Percentiles rank a stretch among this genome's conserved stretches.
Conservation (phyloP, 2,113 vertebrate genomes). For the Centropus unirufus region DNA sequence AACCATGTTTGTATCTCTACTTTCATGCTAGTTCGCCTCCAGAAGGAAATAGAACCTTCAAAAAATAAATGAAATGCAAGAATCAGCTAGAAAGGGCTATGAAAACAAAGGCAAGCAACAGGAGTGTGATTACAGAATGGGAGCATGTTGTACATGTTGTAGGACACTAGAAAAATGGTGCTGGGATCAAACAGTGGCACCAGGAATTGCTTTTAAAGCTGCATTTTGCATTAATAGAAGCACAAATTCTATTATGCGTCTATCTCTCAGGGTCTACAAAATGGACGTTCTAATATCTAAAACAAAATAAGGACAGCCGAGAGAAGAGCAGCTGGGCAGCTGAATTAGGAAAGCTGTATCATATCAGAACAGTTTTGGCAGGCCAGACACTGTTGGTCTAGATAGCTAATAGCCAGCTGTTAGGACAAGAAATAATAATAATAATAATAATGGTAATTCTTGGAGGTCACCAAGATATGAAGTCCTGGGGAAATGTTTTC, state of each 20-base stretch:
- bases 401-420: neutral
- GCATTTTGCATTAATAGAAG: neutral
- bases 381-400: neutral
- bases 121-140: neutral
- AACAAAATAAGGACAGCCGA: neutral
- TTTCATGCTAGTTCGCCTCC: neutral
- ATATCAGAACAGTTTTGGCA: neutral
- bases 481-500: neutral
- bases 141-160: neutral
- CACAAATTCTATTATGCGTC: neutral
- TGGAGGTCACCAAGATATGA: neutral
- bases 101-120: neutral
- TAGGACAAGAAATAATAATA: neutral
- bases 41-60: neutral
- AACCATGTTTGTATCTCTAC: neutral
- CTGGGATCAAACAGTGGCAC: neutral
- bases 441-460: neutral
- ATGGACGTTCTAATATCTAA: neutral
- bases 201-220: neutral
- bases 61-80: neutral
- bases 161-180: neutral
- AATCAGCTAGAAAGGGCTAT: neutral
- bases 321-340: neutral
- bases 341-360: neutral
- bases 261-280: neutral